Conservation (phyloP, 2,797 vertebrate species). For the Morus bassanus region DNA sequence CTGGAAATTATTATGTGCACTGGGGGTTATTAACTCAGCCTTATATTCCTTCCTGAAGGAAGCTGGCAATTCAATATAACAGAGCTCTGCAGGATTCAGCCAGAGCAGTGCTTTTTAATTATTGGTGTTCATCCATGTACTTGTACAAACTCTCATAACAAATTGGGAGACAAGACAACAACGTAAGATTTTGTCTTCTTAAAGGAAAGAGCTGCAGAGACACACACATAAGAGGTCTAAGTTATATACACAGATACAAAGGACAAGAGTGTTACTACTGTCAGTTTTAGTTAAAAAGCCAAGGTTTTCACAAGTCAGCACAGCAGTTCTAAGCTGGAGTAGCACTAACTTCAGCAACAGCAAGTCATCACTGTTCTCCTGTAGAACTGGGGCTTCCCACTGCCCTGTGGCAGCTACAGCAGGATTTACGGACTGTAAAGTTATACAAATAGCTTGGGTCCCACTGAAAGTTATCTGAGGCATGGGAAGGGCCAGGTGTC, state of each 20-base stretch:
- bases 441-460: fast-evolving
- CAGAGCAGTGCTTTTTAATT: neutral
- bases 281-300: neutral
- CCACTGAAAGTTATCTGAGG: neutral
- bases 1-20: neutral
- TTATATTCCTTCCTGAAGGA: neutral
- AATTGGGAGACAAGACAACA: neutral
- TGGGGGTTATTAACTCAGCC: neutral
- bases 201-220: neutral
- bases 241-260: neutral
- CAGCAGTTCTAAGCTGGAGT: neutral
- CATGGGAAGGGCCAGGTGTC: neutral
- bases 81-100: neutral
- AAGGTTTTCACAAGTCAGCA: neutral
- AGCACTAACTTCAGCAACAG: neutral
- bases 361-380: too few relatives aligned
- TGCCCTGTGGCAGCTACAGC: neutral
- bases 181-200: neutral
- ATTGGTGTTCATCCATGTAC: neutral
- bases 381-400: neutral
- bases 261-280: neutral
- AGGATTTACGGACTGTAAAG: too few relatives aligned
- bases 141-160: neutral
- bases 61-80: neutral
- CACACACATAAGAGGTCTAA: neutral